These are phyloP conservation scores for Ammospiza nelsoni DNA, from an alignment of 2,113 vertebrate species.

Conservation along the genomic window DNA sequence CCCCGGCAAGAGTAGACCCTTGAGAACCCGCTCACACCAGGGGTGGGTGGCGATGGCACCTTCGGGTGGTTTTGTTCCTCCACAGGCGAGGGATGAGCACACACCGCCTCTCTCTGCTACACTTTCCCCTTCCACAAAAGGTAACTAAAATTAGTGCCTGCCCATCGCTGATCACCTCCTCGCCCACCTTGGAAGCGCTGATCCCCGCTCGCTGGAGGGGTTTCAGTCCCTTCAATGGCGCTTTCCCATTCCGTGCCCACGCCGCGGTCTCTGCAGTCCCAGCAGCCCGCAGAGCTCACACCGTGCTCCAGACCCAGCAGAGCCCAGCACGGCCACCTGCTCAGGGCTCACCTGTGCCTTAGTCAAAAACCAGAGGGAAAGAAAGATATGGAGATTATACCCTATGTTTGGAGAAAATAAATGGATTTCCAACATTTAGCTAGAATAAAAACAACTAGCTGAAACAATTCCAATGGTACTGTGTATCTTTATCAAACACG, in stretches of 20 bases:
- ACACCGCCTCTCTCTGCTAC: too few relatives aligned
- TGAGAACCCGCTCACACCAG: accelerated
- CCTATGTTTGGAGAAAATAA: background rate
- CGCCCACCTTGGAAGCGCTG: accelerated
- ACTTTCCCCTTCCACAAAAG: too few relatives aligned
- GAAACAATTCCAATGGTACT: background rate
- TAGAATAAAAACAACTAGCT: background rate
- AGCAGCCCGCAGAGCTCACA: accelerated
- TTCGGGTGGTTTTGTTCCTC: accelerated
- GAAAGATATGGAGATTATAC: accelerated
- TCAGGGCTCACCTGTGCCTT: accelerated
- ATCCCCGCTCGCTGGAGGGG: accelerated
- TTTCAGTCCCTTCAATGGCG: accelerated
- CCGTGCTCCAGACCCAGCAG: accelerated
- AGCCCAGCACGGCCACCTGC: accelerated
- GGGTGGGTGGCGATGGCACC: accelerated
- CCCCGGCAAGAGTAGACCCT: background rate
- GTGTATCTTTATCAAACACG: background rate
- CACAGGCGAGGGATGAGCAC: accelerated
- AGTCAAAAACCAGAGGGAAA: accelerated
- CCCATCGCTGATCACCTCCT: accelerated
- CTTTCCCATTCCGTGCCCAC: accelerated
- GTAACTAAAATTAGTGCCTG: background rate
- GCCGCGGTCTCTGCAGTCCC: accelerated
- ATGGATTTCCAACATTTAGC: background rate